Evolutionary conservation across 2,888 invertebrate species (phyloP).

Genomic region (Portevinia maculata): DNA sequence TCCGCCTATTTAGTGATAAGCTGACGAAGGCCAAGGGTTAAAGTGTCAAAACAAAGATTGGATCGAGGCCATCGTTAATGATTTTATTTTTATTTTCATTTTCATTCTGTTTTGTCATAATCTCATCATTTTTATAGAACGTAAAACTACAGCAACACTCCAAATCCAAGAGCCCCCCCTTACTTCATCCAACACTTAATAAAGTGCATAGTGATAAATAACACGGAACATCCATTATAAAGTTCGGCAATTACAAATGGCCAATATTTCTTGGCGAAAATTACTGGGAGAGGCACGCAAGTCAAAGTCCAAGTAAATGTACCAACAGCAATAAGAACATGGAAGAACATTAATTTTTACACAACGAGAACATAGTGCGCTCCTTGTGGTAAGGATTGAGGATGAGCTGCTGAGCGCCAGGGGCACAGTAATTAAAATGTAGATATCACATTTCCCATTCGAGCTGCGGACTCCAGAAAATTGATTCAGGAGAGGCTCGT

Average conservation of each 20-base stretch:
- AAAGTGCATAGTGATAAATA: slow-evolving; percentile 69
- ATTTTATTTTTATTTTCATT: slow-evolving; percentile 33
- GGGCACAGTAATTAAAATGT: slow-evolving; percentile 71
- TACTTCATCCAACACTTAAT: slow-evolving; percentile 68
- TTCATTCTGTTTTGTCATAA: neutral
- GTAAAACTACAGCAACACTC: slow-evolving; percentile 6
- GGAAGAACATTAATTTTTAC: slow-evolving; percentile 64
- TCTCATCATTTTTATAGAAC: neutral
- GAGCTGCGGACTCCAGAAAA: slow-evolving; percentile 49
- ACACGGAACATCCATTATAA: slow-evolving; percentile 70
- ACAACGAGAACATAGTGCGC: slow-evolving; percentile 36
- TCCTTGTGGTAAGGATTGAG: slow-evolving; percentile 5
- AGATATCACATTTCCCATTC: slow-evolving; percentile 68
- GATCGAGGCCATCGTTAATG: slow-evolving; percentile 47
- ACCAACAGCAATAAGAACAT: slow-evolving; percentile 53
- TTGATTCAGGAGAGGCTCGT: slow-evolving; percentile 51
- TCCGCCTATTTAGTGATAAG: slow-evolving; percentile 64
- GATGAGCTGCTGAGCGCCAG: slow-evolving; percentile 21
- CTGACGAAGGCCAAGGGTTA: slow-evolving; percentile 66
- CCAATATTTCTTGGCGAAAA: slow-evolving; percentile 63
- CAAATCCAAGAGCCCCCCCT: slow-evolving; percentile 24
- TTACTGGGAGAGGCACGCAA: slow-evolving; percentile 69
- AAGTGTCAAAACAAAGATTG: slow-evolving; percentile 63
- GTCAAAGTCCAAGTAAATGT: slow-evolving; percentile 5
- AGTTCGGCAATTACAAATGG: slow-evolving; percentile 70